Percentiles rank a stretch among this genome's conserved stretches.
Conservation (phyloP, 1,140 invertebrate species). For the Macrocentrus cingulum region DNA sequence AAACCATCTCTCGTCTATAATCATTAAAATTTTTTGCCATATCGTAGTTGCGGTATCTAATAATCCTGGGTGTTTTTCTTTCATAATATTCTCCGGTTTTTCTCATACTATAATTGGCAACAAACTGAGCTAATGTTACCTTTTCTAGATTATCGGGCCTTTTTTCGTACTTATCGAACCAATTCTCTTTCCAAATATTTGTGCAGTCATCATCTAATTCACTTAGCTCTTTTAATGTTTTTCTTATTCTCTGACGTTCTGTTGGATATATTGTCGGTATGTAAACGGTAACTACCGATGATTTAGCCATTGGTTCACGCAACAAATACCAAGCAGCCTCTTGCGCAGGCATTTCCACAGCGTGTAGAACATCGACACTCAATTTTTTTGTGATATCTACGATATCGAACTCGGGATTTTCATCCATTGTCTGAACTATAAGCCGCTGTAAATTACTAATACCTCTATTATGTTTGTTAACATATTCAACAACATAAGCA, state of each 20-base stretch:
- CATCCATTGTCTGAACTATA: conserved; percentile 42
- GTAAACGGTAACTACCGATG: conserved; percentile 2
- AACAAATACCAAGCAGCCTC: conserved; percentile 45
- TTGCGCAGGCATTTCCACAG: conserved; percentile 16
- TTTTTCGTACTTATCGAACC: conserved; percentile 38
- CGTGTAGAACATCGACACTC: conserved; percentile 18
- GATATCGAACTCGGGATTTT: conserved; percentile 39
- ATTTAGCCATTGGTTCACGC: conserved; percentile 17
- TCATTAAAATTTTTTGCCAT: conserved; percentile 33
- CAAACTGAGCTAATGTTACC: conserved; percentile 34
- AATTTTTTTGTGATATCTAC: conserved; percentile 29
- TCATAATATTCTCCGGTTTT: conserved; percentile 30
- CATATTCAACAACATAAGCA: conserved; percentile 42
- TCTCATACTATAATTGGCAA: conserved; percentile 33
- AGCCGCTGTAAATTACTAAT: conserved; percentile 43
- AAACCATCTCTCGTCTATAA: conserved; percentile 42
- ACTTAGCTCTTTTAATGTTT: conserved; percentile 13
- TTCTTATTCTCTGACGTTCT: conserved; percentile 8
- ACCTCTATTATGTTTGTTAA: conserved; percentile 47
- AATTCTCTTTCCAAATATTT: conserved; percentile 40
- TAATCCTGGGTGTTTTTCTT: conserved; percentile 34
- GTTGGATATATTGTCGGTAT: conserved; percentile 17
- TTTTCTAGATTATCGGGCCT: conserved; percentile 32
- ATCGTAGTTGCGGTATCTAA: conserved; percentile 46
- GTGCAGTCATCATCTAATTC: conserved; percentile 25